These are phyloP conservation scores for Cirrhinus molitorella DNA, from an alignment of 2,797 vertebrate genomes.

Conservation along the genomic window DNA sequence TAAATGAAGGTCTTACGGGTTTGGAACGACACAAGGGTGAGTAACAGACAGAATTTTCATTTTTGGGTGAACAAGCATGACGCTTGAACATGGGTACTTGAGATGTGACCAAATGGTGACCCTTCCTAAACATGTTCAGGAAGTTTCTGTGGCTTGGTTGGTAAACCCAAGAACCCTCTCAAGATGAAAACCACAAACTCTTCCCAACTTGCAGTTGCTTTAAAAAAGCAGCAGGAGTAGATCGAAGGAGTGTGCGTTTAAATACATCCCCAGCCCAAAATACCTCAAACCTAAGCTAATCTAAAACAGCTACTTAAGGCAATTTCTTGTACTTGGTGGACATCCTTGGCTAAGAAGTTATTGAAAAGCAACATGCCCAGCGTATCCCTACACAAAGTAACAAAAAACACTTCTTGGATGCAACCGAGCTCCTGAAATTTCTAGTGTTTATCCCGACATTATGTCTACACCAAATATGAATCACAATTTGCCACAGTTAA, in stretches of 20 bases:
- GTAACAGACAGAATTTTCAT: too few relatives aligned
- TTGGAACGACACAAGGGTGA: too few relatives aligned
- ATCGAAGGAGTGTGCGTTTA: not conserved
- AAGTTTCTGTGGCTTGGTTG: constrained; percentile 1
- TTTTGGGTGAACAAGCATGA: not conserved
- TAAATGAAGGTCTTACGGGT: too few relatives aligned
- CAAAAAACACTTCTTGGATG: not conserved
- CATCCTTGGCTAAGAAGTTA: constrained; percentile 51
- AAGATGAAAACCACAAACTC: constrained; percentile 53
- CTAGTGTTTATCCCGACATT: not conserved
- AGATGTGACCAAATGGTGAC: not conserved
- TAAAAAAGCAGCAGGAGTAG: not conserved
- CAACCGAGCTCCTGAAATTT: not conserved
- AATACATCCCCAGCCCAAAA: not conserved
- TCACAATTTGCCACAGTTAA: not conserved
- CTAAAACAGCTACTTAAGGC: constrained; percentile 1
- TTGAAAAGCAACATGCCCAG: constrained; percentile 51
- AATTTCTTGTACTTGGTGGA: constrained; percentile 46
- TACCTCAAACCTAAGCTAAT: not conserved
- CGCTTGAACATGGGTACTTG: not conserved
- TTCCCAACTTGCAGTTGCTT: constrained; percentile 15
- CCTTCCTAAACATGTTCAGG: constrained; percentile 19
- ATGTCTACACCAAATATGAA: not conserved
- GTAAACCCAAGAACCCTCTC: not conserved
- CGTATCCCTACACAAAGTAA: constrained; percentile 16